Percentiles rank a stretch among this genome's conserved stretches.
These are phyloP conservation scores for Nebria brevicollis DNA, from an alignment of 2,888 invertebrate genomes.

Conservation along the genomic window DNA sequence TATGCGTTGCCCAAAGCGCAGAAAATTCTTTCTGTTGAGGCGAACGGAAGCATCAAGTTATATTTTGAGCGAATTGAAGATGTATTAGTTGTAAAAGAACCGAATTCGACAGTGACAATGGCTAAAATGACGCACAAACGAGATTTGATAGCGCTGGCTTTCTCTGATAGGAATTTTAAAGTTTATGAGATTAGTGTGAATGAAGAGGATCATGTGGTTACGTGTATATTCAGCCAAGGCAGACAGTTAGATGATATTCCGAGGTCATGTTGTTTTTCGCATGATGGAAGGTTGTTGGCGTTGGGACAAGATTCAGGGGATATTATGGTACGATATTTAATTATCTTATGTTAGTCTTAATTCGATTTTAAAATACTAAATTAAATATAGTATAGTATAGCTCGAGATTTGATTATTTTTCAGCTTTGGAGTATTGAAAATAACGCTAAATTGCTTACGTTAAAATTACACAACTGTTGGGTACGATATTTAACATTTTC, in stretches of 20 bases:
- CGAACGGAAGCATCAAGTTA: conserved; percentile 48
- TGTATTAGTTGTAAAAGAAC: conserved; percentile 46
- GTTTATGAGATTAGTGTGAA: conserved; percentile 43
- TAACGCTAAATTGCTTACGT: conserved; percentile 60
- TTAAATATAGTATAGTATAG: no score
- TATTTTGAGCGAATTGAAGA: conserved; percentile 46
- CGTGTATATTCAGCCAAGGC: conserved; percentile 35
- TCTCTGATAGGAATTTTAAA: conserved; percentile 51
- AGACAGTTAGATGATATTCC: conserved; percentile 49
- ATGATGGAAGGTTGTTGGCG: conserved; percentile 70
- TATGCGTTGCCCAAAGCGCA: conserved; percentile 31
- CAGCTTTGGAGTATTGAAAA: conserved; percentile 66
- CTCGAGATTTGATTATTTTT: conserved; percentile 46
- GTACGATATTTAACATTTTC: conserved; percentile 68
- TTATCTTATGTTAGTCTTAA: neutral
- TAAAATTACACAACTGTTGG: conserved; percentile 67
- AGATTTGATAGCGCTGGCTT: conserved; percentile 51
- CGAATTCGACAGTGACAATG: conserved; percentile 49
- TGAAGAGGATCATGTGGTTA: conserved; percentile 16
- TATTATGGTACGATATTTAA: conserved; percentile 64
- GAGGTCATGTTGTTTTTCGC: conserved; percentile 59
- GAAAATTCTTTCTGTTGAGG: conserved; percentile 45
- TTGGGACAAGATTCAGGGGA: conserved; percentile 72
- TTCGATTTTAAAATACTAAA: no score
- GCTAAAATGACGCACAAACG: conserved; percentile 49